Evolutionary conservation across 1,140 invertebrate species (phyloP), one percentile per base, ranked within the genome.

Genomic region (Dinoponera quadriceps): DNA sequence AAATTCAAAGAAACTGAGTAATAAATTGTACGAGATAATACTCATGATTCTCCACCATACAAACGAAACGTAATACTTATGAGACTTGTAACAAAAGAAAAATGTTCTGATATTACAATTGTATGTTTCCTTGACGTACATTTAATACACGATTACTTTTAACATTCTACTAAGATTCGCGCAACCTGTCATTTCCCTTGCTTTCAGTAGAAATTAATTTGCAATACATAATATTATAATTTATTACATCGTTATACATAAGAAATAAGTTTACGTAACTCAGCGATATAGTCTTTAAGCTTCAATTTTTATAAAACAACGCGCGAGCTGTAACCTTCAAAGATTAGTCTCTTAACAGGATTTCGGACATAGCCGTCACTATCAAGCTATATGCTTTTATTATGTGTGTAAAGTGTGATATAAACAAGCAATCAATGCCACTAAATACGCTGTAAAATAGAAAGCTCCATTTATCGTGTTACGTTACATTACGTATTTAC

Each of bases 401-500:
- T 68, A 16, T 44, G 25, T 27, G 4, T 72, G 59, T 62, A 87
- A 88, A 86, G 57, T 78, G 25, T 65, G 69, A 88, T 86, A 44
- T 82, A 81, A 88, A 73, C 7, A 85, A 88, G 9, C 25, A 78
- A 88, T 85, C 44, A 73, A 85, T 88, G 69, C 11, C 54, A 54
- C 51, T 82, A 83, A 62, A 82, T 57, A 88, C 73, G 66, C 22
- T 65, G 29, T 83, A 85, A 85, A 88, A 88, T 88, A 83, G 38
- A 89, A 85, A 75, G 51, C 54, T 89, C 49, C 74, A 22, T 83
- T 83, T 83, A 75, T 74, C 55, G 38, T 33, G 49, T 82, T 78
- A 68, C 38, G 59, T 77, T 27, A 85, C 49, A 22, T 73, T 44
- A 85, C 55, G 59, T 88, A 89, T 89, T 89, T 89, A 89, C 85